Conservation (phyloP, 2,888 invertebrate species). For the Zhengitettix transpicula region DNA sequence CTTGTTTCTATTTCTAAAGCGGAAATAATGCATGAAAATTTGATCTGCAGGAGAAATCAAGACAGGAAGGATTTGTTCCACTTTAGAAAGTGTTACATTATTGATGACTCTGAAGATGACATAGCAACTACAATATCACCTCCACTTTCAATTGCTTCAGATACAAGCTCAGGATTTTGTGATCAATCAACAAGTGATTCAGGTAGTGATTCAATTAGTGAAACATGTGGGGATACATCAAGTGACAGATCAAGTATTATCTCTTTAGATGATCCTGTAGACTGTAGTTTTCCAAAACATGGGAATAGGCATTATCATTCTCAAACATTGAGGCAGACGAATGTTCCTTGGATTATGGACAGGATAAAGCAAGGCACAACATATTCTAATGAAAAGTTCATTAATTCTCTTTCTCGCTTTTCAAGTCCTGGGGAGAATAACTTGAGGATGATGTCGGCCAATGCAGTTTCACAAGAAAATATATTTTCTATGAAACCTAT, state of each 20-base stretch:
- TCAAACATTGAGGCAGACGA: background rate
- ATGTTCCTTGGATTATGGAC: background rate
- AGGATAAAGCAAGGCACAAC: background rate
- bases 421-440: background rate
- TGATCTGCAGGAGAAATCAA: background rate
- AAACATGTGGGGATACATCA: slow-evolving; percentile 33
- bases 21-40: background rate
- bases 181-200: slow-evolving; percentile 21
- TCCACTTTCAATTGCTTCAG: slow-evolving; percentile 4
- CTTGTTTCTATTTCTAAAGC: background rate
- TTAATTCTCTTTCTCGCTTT: slow-evolving; percentile 4
- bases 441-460: background rate
- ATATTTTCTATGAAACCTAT: background rate
- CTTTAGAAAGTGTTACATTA: slow-evolving; percentile 11
- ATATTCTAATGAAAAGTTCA: slow-evolving; percentile 1
- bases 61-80: slow-evolving; percentile 8
- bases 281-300: slow-evolving; percentile 16
- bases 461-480: background rate
- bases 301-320: slow-evolving; percentile 1
- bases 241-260: slow-evolving; percentile 33
- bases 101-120: slow-evolving; percentile 10
- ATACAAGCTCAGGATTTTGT: slow-evolving; percentile 6
- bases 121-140: slow-evolving; percentile 1
- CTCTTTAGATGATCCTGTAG: slow-evolving; percentile 29
- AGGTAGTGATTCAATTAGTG: slow-evolving; percentile 30